Percentiles rank a stretch among this genome's conserved stretches.
Evolutionary conservation across 2,797 vertebrate genomes (phyloP).

Genomic region (Gouania willdenowi): DNA sequence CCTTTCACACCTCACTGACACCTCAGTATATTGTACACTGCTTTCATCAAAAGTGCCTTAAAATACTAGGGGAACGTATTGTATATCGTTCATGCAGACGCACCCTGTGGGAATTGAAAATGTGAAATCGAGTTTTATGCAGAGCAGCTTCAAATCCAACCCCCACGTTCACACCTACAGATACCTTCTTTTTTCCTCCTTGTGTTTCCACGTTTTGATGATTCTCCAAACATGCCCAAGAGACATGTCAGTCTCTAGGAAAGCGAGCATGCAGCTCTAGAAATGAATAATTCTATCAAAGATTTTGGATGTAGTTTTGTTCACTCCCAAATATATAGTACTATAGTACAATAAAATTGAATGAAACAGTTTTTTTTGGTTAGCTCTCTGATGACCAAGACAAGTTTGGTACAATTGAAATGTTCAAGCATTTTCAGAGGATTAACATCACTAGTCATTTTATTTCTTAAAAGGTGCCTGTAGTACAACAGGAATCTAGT

Average conservation of each 20-base stretch:
- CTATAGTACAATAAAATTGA: constrained; percentile 11
- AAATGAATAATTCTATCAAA: constrained; percentile 32
- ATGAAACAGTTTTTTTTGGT: constrained; percentile 2
- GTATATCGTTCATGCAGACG: constrained; percentile 19
- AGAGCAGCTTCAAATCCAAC: constrained; percentile 29
- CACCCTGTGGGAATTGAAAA: constrained; percentile 36
- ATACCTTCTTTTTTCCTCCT: constrained; percentile 22
- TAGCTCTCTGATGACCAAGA: too few species aligned
- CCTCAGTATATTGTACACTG: constrained; percentile 8
- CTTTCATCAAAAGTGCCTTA: constrained; percentile 36
- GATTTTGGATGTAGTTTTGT: constrained; percentile 2
- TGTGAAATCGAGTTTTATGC: constrained; percentile 26
- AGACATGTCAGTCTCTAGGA: constrained; percentile 39
- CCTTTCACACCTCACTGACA: constrained; percentile 6
- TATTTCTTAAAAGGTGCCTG: too few species aligned
- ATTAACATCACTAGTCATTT: not conserved
- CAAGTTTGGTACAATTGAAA: not conserved
- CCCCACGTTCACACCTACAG: constrained; percentile 33
- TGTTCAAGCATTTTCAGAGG: not conserved
- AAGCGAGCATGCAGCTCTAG: constrained; percentile 17
- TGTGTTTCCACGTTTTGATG: constrained; percentile 33
- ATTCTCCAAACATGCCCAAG: constrained; percentile 39
- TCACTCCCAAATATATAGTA: constrained; percentile 9
- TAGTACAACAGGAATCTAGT: too few species aligned
- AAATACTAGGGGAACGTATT: constrained; percentile 21